A percentile compares a stretch with the other conserved stretches of the same genome.
phyloP scores from a whole-genome alignment of 2,797 vertebrate species.

The Sebastes taczanowskii region DNA sequence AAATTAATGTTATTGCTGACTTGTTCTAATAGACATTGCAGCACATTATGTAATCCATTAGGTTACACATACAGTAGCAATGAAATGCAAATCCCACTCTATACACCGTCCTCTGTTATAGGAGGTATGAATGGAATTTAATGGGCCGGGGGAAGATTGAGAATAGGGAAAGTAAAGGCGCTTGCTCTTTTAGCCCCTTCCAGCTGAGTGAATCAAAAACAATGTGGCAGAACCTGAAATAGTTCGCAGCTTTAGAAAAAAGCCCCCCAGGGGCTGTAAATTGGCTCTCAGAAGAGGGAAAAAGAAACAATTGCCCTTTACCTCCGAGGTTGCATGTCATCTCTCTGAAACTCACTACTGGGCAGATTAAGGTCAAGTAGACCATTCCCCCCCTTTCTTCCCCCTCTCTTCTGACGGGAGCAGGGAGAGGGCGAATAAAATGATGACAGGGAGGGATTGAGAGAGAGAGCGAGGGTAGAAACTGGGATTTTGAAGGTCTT shows the following conservation, averaged over 20 bases:
- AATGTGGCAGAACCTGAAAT: constrained; percentile 70
- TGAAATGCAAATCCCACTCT: constrained; percentile 25
- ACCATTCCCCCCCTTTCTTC: constrained; percentile 51
- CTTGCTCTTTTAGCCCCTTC: constrained; percentile 52
- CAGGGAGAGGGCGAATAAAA: constrained; percentile 63
- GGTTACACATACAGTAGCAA: constrained; percentile 16
- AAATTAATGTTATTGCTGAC: constrained; percentile 32
- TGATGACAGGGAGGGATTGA: constrained; percentile 68
- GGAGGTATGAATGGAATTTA: constrained; percentile 31
- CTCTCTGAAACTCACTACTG: constrained; percentile 80
- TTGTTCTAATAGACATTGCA: constrained; percentile 24
- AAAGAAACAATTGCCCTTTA: constrained; percentile 84
- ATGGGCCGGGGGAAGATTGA: constrained; percentile 18
- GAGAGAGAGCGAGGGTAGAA: constrained; percentile 59
- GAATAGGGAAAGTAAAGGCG: constrained; percentile 36
- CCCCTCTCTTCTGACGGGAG: constrained; percentile 63
- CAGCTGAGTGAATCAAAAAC: constrained; percentile 62
- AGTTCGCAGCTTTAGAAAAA: constrained; percentile 68
- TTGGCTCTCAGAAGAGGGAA: constrained; percentile 78
- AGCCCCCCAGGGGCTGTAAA: constrained; percentile 73
- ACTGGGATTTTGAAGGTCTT: constrained; percentile 79
- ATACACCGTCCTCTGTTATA: neutral
- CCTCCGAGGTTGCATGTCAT: constrained; percentile 85
- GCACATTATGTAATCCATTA: constrained; percentile 19
- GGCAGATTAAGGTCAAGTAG: constrained; percentile 87